Evolutionary conservation across 2,888 invertebrate species (phyloP).

Genomic region (Dicycla oo): DNA sequence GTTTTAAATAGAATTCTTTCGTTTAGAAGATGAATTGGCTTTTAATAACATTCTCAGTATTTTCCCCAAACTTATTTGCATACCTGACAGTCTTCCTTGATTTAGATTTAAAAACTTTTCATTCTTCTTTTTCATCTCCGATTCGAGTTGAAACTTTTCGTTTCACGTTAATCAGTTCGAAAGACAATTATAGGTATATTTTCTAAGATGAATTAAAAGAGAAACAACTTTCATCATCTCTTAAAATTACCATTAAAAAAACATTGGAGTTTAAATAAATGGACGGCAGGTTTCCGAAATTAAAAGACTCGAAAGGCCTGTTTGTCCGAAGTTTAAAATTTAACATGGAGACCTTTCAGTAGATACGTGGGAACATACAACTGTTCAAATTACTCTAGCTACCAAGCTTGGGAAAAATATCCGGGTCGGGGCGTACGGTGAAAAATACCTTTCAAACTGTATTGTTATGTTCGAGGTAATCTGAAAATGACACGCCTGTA

Average conservation of each 20-base stretch:
- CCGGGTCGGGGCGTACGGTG: slow-evolving; percentile 62
- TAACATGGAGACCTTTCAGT: slow-evolving; percentile 68
- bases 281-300: slow-evolving; percentile 33
- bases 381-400: slow-evolving; percentile 83
- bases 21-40: background rate
- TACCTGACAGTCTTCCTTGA: slow-evolving; percentile 39
- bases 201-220: slow-evolving; percentile 40
- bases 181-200: slow-evolving; percentile 51
- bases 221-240: slow-evolving; percentile 26
- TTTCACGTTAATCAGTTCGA: slow-evolving; percentile 47
- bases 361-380: slow-evolving; percentile 81
- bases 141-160: slow-evolving; percentile 37
- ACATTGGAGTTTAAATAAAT: slow-evolving; percentile 47
- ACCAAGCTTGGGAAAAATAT: slow-evolving; percentile 76
- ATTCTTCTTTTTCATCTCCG: slow-evolving; percentile 41
- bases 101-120: slow-evolving; percentile 57
- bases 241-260: slow-evolving; percentile 49
- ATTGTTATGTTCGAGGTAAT: slow-evolving; percentile 67
- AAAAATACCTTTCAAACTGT: slow-evolving; percentile 79
- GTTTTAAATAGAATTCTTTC: background rate
- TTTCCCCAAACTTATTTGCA: slow-evolving; percentile 49
- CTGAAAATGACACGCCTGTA: slow-evolving; percentile 66
- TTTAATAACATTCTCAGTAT: slow-evolving; percentile 18
- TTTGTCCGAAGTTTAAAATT: slow-evolving; percentile 71
- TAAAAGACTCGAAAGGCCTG: slow-evolving; percentile 47